phyloP scores from a whole-genome alignment of 2,888 invertebrate species.

The Galeopsomyia nigrocyanea region DNA sequence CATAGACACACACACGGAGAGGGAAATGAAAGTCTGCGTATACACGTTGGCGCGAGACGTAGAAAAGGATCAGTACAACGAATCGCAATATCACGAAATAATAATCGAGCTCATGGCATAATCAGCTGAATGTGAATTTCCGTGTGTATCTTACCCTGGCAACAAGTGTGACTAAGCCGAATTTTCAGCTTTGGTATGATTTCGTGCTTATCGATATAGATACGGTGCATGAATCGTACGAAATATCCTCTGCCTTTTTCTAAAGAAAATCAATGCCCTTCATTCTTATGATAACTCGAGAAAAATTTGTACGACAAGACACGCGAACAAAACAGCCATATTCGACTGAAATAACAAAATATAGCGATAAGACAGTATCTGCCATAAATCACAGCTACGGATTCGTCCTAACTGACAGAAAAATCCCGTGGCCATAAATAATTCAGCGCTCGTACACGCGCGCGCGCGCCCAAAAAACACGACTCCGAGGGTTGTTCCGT shows the following conservation, averaged over 20 bases:
- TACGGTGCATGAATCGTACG: too few relatives aligned
- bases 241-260: too few relatives aligned
- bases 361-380: slow-evolving; percentile 48
- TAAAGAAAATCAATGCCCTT: too few relatives aligned
- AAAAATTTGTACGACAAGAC: background rate
- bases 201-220: too few relatives aligned
- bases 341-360: slow-evolving; percentile 13
- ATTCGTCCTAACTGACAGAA: slow-evolving; percentile 48
- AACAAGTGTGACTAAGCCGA: slow-evolving; percentile 43
- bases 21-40: slow-evolving; percentile 13
- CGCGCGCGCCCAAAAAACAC: slow-evolving; percentile 24
- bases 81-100: slow-evolving; percentile 49
- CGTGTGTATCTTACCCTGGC: slow-evolving; percentile 39
- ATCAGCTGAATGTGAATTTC: slow-evolving; percentile 37
- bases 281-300: too few relatives aligned
- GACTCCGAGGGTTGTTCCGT: slow-evolving; percentile 1
- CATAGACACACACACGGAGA: background rate
- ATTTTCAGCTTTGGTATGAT: too few relatives aligned
- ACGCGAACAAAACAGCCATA: background rate
- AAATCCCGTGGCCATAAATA: slow-evolving; percentile 61
- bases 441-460: slow-evolving; percentile 56
- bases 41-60: slow-evolving; percentile 1
- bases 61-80: slow-evolving; percentile 42
- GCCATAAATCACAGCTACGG: slow-evolving; percentile 52
- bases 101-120: slow-evolving; percentile 39